These are phyloP conservation scores for Periplaneta americana DNA, from an alignment of 1,140 invertebrate species.

Conservation along the genomic window DNA sequence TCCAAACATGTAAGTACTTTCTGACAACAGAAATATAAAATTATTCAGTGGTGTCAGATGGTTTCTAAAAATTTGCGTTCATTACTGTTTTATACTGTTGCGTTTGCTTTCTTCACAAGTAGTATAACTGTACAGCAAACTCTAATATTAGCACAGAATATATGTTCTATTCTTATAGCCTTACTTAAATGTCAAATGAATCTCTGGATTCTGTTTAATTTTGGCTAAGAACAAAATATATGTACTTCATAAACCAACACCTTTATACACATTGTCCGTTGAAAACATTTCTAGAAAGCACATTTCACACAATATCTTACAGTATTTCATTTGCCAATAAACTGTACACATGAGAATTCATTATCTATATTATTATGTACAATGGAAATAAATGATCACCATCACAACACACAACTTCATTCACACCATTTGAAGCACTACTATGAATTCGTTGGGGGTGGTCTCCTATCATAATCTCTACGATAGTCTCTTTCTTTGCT, in stretches of 20 bases:
- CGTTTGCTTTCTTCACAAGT: neutral
- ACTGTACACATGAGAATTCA: neutral
- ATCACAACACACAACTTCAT: neutral
- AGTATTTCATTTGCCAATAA: neutral
- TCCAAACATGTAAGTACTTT: neutral
- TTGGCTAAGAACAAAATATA: neutral
- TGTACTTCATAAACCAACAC: slow-evolving; percentile 2
- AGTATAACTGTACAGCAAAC: neutral
- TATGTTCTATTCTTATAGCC: neutral
- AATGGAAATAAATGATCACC: neutral
- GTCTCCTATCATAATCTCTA: slow-evolving; percentile 48
- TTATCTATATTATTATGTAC: neutral
- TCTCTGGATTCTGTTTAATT: neutral
- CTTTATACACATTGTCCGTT: neutral
- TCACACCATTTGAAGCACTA: slow-evolving; percentile 1
- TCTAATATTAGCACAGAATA: neutral
- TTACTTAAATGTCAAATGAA: neutral
- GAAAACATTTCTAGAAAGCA: neutral
- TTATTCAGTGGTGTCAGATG: neutral
- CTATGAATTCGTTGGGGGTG: slow-evolving; percentile 31
- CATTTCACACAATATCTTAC: neutral
- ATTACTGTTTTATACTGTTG: neutral
- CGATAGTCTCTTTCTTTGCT: slow-evolving; percentile 38
- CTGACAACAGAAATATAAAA: neutral
- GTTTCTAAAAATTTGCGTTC: neutral